Conservation (phyloP, 2,888 invertebrate genomes). For the Endomychus coccineus region DNA sequence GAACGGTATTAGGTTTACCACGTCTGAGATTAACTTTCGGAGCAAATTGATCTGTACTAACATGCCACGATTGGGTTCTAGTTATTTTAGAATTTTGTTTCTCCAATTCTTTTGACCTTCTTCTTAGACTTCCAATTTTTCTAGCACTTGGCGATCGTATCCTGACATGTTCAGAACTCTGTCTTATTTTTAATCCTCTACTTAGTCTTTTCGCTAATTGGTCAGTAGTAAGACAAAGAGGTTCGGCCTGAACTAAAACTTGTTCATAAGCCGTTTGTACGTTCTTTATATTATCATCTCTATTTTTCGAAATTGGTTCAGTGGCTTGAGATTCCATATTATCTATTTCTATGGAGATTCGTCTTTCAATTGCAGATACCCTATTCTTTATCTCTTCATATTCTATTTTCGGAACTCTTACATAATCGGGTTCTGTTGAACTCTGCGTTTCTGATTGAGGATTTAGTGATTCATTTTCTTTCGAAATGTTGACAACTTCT, state of each 20-base stretch:
- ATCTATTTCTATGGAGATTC: slow-evolving; percentile 61
- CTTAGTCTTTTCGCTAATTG: slow-evolving; percentile 63
- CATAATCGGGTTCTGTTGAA: slow-evolving; percentile 48
- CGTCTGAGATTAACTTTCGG: slow-evolving; percentile 47
- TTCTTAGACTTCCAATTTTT: slow-evolving; percentile 68
- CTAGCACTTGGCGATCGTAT: slow-evolving; percentile 74
- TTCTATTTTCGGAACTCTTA: slow-evolving; percentile 65
- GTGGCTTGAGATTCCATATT: slow-evolving; percentile 27
- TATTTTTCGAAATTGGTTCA: slow-evolving; percentile 20
- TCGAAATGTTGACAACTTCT: background rate
- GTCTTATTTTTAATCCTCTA: slow-evolving; percentile 65
- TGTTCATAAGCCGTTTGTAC: slow-evolving; percentile 69
- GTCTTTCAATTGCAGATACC: slow-evolving; percentile 64
- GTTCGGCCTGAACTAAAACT: slow-evolving; percentile 62
- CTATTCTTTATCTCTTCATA: slow-evolving; percentile 71
- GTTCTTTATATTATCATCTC: slow-evolving; percentile 49
- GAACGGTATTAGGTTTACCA: slow-evolving; percentile 45
- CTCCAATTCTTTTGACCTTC: slow-evolving; percentile 58
- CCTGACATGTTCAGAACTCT: slow-evolving; percentile 60
- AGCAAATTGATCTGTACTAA: slow-evolving; percentile 24
- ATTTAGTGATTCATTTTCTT: background rate
- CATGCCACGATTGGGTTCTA: slow-evolving; percentile 61
- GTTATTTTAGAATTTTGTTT: slow-evolving; percentile 44
- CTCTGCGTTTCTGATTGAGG: background rate
- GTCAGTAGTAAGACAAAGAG: slow-evolving; percentile 58